phyloP scores from a whole-genome alignment of 2,797 vertebrate species.

The Selene dorsalis region DNA sequence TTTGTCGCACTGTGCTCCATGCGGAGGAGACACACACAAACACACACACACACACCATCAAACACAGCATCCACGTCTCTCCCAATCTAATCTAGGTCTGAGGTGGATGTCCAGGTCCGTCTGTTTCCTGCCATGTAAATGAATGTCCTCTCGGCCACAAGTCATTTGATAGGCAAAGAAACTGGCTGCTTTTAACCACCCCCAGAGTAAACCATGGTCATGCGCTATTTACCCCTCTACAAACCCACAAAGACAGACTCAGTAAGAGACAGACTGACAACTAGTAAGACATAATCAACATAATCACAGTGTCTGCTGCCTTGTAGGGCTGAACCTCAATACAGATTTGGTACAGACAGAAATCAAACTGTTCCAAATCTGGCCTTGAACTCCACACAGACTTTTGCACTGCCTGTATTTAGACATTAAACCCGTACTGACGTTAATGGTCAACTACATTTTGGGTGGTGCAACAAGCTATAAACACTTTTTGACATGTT shows the following conservation, averaged over 20 bases:
- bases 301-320: neutral
- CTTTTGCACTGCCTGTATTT: neutral
- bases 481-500: neutral
- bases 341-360: neutral
- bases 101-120: slow-evolving; percentile 35
- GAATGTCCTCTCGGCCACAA: slow-evolving; percentile 57
- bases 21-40: neutral
- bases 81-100: slow-evolving; percentile 26
- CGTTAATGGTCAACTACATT: neutral
- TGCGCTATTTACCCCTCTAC: slow-evolving; percentile 73
- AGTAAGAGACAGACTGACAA: slow-evolving; percentile 15
- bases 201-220: slow-evolving; percentile 76
- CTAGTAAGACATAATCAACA: neutral
- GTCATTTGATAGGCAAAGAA: slow-evolving; percentile 81
- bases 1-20: neutral
- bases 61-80: slow-evolving; percentile 20
- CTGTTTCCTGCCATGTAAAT: slow-evolving; percentile 83
- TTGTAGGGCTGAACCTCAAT: neutral
- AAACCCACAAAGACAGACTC: slow-evolving; percentile 55
- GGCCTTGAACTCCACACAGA: neutral
- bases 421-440: neutral
- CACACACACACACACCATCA: slow-evolving; percentile 26
- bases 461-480: neutral
- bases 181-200: slow-evolving; percentile 73
- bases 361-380: neutral